A percentile compares a stretch with the other conserved stretches of the same genome.
These are phyloP conservation scores for Zaprionus davidi DNA, from an alignment of 1,140 invertebrate species.

Conservation along the genomic window DNA sequence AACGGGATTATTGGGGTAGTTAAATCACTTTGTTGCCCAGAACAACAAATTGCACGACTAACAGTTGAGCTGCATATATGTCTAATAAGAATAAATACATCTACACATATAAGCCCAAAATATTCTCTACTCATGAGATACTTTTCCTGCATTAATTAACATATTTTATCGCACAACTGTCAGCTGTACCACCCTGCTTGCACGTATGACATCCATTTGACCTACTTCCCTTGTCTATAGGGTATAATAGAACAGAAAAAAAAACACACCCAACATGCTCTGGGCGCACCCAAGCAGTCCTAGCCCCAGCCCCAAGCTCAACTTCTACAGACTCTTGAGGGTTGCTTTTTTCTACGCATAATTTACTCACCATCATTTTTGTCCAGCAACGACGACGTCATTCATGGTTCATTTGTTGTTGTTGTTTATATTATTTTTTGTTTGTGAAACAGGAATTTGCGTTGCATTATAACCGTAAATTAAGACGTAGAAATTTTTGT, in stretches of 20 bases:
- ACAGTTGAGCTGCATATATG: neutral
- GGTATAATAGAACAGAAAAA: neutral
- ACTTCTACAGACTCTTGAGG: constrained; percentile 14
- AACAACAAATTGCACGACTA: neutral
- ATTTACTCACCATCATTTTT: constrained; percentile 41
- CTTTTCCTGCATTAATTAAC: constrained; percentile 1
- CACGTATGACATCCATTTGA: neutral
- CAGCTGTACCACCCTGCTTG: neutral
- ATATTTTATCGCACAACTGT: constrained; percentile 1
- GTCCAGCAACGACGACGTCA: constrained; percentile 14
- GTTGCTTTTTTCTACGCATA: constrained; percentile 34
- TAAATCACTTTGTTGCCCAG: neutral
- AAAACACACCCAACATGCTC: neutral
- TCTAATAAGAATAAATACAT: neutral
- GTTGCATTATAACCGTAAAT: constrained; percentile 30
- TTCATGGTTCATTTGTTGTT: constrained; percentile 33
- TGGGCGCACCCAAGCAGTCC: constrained; percentile 23
- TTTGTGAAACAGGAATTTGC: constrained; percentile 34
- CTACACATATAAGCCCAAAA: neutral
- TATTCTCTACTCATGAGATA: neutral
- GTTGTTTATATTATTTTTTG: constrained; percentile 25
- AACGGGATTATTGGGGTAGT: constrained; percentile 19
- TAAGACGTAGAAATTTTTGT: constrained; percentile 25
- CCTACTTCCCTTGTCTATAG: neutral
- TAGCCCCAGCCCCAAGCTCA: constrained; percentile 9